These are phyloP conservation scores for Sipha maydis DNA, from an alignment of 2,888 invertebrate species.

Conservation along the genomic window DNA sequence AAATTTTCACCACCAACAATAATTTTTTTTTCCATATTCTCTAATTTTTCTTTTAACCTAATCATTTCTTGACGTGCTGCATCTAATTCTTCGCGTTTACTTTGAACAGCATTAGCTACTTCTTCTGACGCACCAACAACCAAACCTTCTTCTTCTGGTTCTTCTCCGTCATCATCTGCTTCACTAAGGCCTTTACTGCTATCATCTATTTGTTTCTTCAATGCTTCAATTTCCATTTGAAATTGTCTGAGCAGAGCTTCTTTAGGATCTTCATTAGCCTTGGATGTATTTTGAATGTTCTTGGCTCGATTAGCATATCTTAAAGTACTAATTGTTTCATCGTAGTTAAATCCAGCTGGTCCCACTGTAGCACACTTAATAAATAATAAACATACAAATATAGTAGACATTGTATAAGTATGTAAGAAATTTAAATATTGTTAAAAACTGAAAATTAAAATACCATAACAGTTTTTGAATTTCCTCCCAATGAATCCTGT, in stretches of 20 bases:
- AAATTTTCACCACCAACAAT: conserved; percentile 98
- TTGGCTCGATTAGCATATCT: conserved; percentile 98
- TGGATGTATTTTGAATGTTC: conserved; percentile 95
- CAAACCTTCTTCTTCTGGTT: conserved; percentile 69
- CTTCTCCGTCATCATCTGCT: conserved; percentile 65
- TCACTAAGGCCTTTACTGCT: conserved; percentile 67
- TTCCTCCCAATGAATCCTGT: conserved; percentile 97
- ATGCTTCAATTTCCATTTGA: conserved; percentile 94
- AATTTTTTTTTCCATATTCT: conserved; percentile 92
- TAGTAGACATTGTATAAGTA: background rate
- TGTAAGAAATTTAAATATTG: conserved; percentile 38
- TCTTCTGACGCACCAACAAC: conserved; percentile 41
- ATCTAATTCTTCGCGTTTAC: conserved; percentile 64
- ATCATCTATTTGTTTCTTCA: conserved; percentile 86
- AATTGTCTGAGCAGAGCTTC: conserved; percentile 95
- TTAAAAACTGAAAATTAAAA: conserved; percentile 63
- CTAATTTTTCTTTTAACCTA: conserved; percentile 76
- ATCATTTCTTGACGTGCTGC: conserved; percentile 61
- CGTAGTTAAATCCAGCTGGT: conserved; percentile 96
- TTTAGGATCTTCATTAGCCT: conserved; percentile 97
- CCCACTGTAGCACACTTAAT: conserved; percentile 92
- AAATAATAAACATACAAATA: conserved; percentile 32
- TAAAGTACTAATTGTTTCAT: conserved; percentile 95
- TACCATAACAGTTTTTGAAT: conserved; percentile 94
- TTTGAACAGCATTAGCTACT: conserved; percentile 63